A percentile compares a stretch with the other conserved stretches of the same genome.
phyloP scores from a whole-genome alignment of 2,797 vertebrate genomes.

The Chiloscyllium punctatum region DNA sequence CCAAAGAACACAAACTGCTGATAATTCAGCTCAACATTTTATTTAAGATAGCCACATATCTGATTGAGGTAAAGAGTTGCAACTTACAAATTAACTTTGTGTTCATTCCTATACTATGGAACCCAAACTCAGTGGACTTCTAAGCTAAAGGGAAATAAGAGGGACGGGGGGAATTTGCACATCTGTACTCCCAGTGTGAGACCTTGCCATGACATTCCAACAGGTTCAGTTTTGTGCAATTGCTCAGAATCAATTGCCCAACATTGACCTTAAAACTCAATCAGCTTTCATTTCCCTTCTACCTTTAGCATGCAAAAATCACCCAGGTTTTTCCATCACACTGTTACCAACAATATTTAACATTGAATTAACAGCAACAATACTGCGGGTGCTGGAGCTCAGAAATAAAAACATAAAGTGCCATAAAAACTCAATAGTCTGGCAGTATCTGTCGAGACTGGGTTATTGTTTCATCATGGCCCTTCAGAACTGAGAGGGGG shows the following conservation, averaged over 20 bases:
- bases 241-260: not conserved
- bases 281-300: not conserved
- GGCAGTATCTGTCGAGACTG: too few species aligned
- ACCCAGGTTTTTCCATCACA: not conserved
- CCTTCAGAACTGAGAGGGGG: too few species aligned
- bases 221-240: not conserved
- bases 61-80: not conserved
- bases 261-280: not conserved
- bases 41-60: not conserved
- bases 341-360: not conserved
- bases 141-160: not conserved
- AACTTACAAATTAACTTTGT: not conserved
- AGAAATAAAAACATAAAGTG: too few species aligned
- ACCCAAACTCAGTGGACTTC: not conserved
- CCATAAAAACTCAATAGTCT: too few species aligned
- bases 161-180: not conserved
- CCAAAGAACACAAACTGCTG: not conserved
- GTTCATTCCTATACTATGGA: not conserved
- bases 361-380: too few species aligned
- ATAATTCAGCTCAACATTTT: not conserved
- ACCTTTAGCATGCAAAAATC: not conserved
- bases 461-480: too few species aligned
- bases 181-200: not conserved
- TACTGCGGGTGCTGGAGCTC: too few species aligned
- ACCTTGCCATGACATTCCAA: not conserved